phyloP scores from a whole-genome alignment of 1,140 invertebrate genomes.

The Rhyacophila brunnea region DNA sequence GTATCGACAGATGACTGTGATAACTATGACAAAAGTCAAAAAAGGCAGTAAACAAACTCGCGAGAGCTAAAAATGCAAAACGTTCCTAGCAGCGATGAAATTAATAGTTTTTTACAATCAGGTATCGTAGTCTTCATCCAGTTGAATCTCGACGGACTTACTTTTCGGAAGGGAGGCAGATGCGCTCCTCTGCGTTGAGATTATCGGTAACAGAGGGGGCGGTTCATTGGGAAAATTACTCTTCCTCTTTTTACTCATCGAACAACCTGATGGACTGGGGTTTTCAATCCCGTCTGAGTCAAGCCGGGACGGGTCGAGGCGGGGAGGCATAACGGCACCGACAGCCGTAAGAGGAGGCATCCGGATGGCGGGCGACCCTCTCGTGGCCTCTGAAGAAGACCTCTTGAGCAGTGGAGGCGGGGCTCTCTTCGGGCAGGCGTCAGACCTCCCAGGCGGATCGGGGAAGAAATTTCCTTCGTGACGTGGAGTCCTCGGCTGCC shows the following conservation, averaged over 20 bases:
- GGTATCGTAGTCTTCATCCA: slow-evolving; percentile 36
- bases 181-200: background rate
- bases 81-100: no score
- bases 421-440: slow-evolving; percentile 1
- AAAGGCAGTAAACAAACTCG: no score
- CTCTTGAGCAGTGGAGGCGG: slow-evolving; percentile 19
- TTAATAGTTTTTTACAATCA: slow-evolving; percentile 17
- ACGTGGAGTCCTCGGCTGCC: slow-evolving; percentile 12
- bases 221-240: slow-evolving; percentile 20
- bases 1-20: no score
- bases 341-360: background rate
- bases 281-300: background rate
- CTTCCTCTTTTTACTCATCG: background rate
- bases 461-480: slow-evolving; percentile 5
- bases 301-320: slow-evolving; percentile 1
- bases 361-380: background rate
- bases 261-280: background rate
- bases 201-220: slow-evolving; percentile 26
- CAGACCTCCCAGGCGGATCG: background rate
- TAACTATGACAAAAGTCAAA: no score
- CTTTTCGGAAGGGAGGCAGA: background rate
- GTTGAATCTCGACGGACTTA: slow-evolving; percentile 7
- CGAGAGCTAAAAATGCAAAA: no score
- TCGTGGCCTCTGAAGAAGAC: background rate
- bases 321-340: background rate